Evolutionary conservation across 1,140 invertebrate species (phyloP), one percentile per base, ranked within the genome.

Genomic region (Drosophila nigromelanica): DNA sequence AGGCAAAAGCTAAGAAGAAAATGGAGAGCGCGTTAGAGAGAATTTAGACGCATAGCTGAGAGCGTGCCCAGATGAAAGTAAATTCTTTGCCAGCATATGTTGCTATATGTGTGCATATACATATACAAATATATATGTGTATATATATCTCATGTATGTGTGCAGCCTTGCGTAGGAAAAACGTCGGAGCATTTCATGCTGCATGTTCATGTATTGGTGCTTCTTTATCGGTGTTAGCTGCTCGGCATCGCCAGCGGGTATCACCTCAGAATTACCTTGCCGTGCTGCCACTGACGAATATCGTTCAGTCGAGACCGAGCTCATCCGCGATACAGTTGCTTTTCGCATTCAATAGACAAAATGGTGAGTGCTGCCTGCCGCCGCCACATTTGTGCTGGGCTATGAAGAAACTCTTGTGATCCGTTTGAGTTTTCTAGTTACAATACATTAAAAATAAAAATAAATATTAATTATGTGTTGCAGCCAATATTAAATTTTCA

Each of bases 231-330:
- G 52, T 63, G 45, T 63, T 48, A 40, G 75, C 62, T 45, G 45
- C 62, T 52, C 40, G 59, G 37, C 56, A 45, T 71, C 55, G 74
- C 59, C 63, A 66, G 64, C 74, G 71, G 80, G 73, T 75, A 85
- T 89, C 89, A 90, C 89, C 89, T 90, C 79, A 89, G 89, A 90
- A 91, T 86, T 91, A 90, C 90, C 90, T 91, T 91, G 85, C 87
- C 90, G 81, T 86, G 43, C 74, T 74, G 90, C 81, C 79, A 77
- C 78, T 76, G 80, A 91, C 80, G 90, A 80, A 86, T 82, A 91
- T 70, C 83, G 89, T 91, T 91, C 90, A 91, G 91, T 91, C 90
- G 90, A 91, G 90, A 91, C 90, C 89, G 90, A 91, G 89, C 89
- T 91, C 87, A 91, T 91, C 82, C 90, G 91, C 90, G 90, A 85